These are phyloP conservation scores for Drosophila truncata DNA, from an alignment of 1,140 invertebrate species.

Conservation along the genomic window DNA sequence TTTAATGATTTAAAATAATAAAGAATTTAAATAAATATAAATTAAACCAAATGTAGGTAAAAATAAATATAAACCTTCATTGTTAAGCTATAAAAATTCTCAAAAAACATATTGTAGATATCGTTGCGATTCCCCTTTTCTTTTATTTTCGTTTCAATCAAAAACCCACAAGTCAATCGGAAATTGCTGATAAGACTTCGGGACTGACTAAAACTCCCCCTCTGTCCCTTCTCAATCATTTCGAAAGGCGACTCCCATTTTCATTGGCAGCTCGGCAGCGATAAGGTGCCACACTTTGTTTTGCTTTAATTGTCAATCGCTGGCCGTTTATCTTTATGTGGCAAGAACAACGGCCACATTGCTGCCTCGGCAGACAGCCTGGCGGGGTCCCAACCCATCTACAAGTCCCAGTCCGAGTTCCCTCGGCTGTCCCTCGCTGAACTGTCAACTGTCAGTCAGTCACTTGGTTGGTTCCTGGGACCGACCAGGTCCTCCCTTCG, in stretches of 20 bases:
- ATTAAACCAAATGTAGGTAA: too few relatives aligned
- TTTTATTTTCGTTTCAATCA: not conserved
- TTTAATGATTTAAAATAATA: not conserved
- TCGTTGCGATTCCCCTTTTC: not conserved
- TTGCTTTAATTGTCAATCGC: constrained; percentile 79
- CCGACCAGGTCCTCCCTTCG: constrained; percentile 30
- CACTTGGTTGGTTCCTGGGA: constrained; percentile 44
- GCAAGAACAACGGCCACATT: constrained; percentile 43
- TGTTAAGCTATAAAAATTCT: not conserved
- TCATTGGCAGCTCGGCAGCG: constrained; percentile 51
- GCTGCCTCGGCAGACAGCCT: constrained; percentile 65
- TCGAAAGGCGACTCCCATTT: constrained; percentile 26
- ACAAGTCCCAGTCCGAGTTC: constrained; percentile 15
- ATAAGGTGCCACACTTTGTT: constrained; percentile 71
- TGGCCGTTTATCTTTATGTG: constrained; percentile 66
- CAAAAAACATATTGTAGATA: not conserved
- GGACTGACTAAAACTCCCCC: not conserved
- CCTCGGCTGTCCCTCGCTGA: constrained; percentile 58
- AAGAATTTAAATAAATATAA: too few relatives aligned
- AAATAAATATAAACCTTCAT: not conserved
- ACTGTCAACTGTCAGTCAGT: constrained; percentile 82
- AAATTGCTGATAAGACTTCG: constrained; percentile 43
- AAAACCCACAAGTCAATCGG: constrained; percentile 21
- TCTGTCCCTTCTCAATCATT: constrained; percentile 36
- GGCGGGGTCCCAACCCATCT: constrained; percentile 40